A percentile compares a stretch with the other conserved stretches of the same genome.
phyloP scores from a whole-genome alignment of 2,797 vertebrate species.

The Danio albolineatus region DNA sequence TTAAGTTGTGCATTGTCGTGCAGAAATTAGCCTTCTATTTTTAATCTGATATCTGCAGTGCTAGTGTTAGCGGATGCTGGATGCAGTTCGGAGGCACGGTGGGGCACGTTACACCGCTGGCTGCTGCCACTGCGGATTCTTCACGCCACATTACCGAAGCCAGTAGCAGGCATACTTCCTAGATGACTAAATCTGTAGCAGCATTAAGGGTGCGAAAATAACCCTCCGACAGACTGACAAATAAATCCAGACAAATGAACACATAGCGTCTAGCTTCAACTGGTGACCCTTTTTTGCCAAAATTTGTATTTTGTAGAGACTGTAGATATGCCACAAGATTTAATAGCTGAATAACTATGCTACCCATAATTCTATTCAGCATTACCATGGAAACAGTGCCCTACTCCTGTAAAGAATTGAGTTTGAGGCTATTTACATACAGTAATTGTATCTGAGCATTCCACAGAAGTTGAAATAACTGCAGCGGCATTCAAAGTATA shows the following conservation, averaged over 20 bases:
- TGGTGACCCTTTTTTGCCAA: neutral
- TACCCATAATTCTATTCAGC: neutral
- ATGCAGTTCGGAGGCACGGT: constrained; percentile 57
- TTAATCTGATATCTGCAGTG: constrained; percentile 61
- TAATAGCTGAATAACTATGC: neutral
- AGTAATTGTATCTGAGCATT: neutral
- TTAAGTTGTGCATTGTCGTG: constrained; percentile 38
- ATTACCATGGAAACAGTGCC: neutral
- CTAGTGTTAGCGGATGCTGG: constrained; percentile 61
- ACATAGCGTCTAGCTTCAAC: neutral
- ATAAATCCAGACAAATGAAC: neutral
- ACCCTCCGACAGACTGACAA: neutral
- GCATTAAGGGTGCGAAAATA: constrained; percentile 26
- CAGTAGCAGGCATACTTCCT: constrained; percentile 34
- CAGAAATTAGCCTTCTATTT: constrained; percentile 61
- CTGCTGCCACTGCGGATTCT: constrained; percentile 51
- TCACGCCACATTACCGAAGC: constrained; percentile 42
- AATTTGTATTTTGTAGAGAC: neutral
- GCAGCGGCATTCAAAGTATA: too few species aligned
- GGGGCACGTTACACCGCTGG: constrained; percentile 47
- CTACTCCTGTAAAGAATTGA: neutral
- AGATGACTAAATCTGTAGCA: constrained; percentile 40
- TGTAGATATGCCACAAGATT: neutral
- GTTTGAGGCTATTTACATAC: neutral
- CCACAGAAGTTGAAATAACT: too few species aligned